Evolutionary conservation across 1,140 invertebrate genomes (phyloP).

Genomic region (Drosophila teissieri): DNA sequence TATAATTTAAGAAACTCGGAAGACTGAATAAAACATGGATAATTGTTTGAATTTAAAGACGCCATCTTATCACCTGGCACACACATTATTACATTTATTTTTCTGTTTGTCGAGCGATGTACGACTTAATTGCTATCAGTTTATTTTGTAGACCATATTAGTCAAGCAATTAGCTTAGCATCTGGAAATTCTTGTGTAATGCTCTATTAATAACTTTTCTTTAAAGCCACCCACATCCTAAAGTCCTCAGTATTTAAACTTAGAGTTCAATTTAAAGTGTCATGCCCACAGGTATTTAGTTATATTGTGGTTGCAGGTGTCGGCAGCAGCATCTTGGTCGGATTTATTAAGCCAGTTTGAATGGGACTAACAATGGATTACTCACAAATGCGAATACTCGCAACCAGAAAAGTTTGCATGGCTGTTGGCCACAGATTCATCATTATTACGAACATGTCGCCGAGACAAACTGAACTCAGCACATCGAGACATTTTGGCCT

Average conservation of each 20-base stretch:
- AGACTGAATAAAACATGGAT: background rate
- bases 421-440: constrained; percentile 27
- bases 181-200: background rate
- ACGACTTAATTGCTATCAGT: background rate
- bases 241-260: background rate
- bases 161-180: background rate
- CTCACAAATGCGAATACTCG: background rate
- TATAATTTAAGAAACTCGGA: background rate
- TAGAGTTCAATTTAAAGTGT: background rate
- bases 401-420: constrained; percentile 27
- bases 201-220: background rate
- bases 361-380: constrained; percentile 22
- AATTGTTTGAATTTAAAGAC: constrained; percentile 12
- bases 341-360: constrained; percentile 30
- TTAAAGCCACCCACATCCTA: background rate
- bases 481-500: constrained; percentile 19
- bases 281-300: background rate
- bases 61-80: constrained; percentile 31
- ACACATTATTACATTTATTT: background rate
- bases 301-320: constrained; percentile 23
- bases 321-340: constrained; percentile 11
- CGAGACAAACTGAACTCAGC: constrained; percentile 9
- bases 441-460: constrained; percentile 33
- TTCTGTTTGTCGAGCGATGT: constrained; percentile 1
- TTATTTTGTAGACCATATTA: background rate